Percentiles rank a stretch among this genome's conserved stretches.
These are phyloP conservation scores for Triplophysa siluroides DNA, from an alignment of 2,113 vertebrate genomes.

Conservation along the genomic window DNA sequence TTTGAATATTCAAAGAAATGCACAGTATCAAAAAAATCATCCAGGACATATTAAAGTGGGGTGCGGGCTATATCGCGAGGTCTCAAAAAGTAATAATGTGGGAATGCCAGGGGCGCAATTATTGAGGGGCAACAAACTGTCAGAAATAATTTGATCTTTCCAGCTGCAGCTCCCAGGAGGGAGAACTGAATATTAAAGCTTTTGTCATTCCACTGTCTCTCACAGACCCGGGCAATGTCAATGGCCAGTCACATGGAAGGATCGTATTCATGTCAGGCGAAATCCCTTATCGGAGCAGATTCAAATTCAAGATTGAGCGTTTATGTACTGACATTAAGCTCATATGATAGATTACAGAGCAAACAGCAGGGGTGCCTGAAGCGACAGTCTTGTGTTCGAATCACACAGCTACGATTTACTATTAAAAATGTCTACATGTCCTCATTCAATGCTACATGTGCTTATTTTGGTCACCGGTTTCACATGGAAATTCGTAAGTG, in stretches of 20 bases:
- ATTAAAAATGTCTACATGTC: slow-evolving; percentile 8
- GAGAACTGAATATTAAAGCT: slow-evolving; percentile 40
- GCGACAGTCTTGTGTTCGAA: slow-evolving; percentile 36
- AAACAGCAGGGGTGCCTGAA: slow-evolving; percentile 27
- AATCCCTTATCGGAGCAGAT: slow-evolving; percentile 38
- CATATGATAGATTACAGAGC: slow-evolving; percentile 35
- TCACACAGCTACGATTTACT: slow-evolving; percentile 25
- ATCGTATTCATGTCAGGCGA: slow-evolving; percentile 49
- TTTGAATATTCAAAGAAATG: slow-evolving; percentile 9
- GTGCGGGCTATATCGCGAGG: too few species aligned
- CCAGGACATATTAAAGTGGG: background rate
- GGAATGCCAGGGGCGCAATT: too few species aligned
- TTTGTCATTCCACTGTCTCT: slow-evolving; percentile 42
- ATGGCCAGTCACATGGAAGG: slow-evolving; percentile 43
- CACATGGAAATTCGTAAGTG: too few species aligned
- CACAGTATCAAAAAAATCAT: too few species aligned
- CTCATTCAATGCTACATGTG: slow-evolving; percentile 9
- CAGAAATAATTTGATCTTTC: slow-evolving; percentile 20
- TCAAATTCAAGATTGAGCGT: slow-evolving; percentile 40
- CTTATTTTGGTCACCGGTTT: slow-evolving; percentile 19
- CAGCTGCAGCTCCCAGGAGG: slow-evolving; percentile 26
- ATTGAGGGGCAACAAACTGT: too few species aligned
- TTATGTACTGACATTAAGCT: slow-evolving; percentile 19
- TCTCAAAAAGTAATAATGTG: too few species aligned
- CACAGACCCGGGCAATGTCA: slow-evolving; percentile 26